phyloP scores from a whole-genome alignment of 1,140 invertebrate genomes.

The Dolichoris vasculosae region DNA sequence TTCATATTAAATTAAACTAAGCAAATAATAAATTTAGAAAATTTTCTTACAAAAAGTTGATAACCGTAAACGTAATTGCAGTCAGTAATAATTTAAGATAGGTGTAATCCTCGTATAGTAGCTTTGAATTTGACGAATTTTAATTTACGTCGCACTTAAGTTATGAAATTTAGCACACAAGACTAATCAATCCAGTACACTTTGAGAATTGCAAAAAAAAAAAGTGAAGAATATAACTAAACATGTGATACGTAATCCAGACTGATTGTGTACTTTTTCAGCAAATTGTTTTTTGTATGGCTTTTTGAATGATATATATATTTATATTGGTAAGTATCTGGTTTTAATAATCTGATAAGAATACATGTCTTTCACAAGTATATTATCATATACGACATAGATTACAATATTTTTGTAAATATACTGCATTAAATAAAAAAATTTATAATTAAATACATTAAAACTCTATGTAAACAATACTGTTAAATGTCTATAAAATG shows the following conservation, averaged over 20 bases:
- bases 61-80: not conserved
- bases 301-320: not conserved
- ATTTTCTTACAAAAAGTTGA: conserved; percentile 21
- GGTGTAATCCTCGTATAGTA: conserved; percentile 3
- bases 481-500: too few relatives aligned
- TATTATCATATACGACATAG: not conserved
- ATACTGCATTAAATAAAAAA: too few relatives aligned
- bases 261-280: conserved; percentile 2
- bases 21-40: not conserved
- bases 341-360: not conserved
- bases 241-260: not conserved
- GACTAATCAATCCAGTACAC: conserved; percentile 33
- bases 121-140: conserved; percentile 33
- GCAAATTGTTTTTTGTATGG: conserved; percentile 23
- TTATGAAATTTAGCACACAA: conserved; percentile 26
- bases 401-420: not conserved
- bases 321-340: not conserved
- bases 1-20: not conserved
- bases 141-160: conserved; percentile 33
- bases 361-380: not conserved
- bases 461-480: too few relatives aligned
- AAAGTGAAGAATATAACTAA: conserved; percentile 9
- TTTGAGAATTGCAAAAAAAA: not conserved
- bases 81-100: conserved; percentile 22
- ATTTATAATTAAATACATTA: too few relatives aligned